phyloP scores from a whole-genome alignment of 2,888 invertebrate species.

The Lobophora halterata region DNA sequence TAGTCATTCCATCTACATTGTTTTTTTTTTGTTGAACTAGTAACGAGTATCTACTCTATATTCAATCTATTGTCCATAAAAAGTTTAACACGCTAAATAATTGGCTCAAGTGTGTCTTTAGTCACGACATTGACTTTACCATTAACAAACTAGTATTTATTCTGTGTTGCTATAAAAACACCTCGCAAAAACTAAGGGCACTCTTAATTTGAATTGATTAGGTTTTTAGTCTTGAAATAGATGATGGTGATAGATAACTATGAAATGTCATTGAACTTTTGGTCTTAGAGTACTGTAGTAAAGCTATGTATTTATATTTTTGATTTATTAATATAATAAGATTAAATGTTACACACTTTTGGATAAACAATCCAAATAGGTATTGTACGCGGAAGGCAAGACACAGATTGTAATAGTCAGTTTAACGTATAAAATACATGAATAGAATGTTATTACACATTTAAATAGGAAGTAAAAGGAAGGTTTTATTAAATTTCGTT shows the following conservation, averaged over 20 bases:
- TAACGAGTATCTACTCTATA: constrained; percentile 10
- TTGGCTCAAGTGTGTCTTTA: constrained; percentile 33
- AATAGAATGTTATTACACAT: no score
- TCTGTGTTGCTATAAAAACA: constrained; percentile 40
- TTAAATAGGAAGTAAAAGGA: no score
- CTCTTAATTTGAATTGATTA: constrained; percentile 58
- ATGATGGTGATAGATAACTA: constrained; percentile 49
- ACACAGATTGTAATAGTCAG: no score
- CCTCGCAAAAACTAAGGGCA: constrained; percentile 57
- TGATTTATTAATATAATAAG: no score
- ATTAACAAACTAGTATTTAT: constrained; percentile 11
- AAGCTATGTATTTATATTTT: no score
- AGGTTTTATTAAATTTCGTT: no score
- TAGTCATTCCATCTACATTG: not conserved
- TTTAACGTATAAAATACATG: no score
- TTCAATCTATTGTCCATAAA: constrained; percentile 22
- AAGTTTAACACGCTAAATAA: constrained; percentile 27
- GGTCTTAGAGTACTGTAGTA: constrained; percentile 14
- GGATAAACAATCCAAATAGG: no score
- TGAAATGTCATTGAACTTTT: constrained; percentile 29
- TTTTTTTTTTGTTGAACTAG: constrained; percentile 9
- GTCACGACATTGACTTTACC: constrained; percentile 43
- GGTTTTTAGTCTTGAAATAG: constrained; percentile 50
- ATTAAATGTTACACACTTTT: no score
- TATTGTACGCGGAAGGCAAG: no score